Evolutionary conservation across 2,797 vertebrate species (phyloP).

Genomic region (Anas capensis): DNA sequence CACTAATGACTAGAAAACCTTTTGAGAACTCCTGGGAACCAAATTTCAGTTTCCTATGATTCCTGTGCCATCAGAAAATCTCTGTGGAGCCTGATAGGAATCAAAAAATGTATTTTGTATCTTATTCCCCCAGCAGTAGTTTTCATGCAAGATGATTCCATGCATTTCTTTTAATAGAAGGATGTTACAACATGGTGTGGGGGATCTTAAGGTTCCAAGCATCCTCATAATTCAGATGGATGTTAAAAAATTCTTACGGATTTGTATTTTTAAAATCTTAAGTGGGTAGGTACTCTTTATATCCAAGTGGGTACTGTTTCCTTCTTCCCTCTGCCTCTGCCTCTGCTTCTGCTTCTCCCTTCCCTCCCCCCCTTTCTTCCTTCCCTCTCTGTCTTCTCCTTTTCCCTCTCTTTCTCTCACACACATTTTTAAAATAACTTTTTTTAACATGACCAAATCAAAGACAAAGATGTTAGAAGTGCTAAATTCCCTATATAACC

Average conservation of each 20-base stretch:
- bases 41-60: not conserved
- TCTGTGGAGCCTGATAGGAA: not conserved
- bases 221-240: not conserved
- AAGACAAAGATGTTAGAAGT: not conserved
- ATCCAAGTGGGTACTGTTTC: not conserved
- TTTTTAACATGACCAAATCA: not conserved
- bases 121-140: not conserved
- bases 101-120: not conserved
- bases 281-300: not conserved
- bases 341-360: not conserved
- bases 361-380: not conserved
- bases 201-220: not conserved
- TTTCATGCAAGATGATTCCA: not conserved
- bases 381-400: not conserved
- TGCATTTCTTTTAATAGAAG: not conserved
- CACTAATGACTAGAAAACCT: not conserved
- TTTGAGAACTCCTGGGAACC: not conserved
- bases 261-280: not conserved
- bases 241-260: not conserved
- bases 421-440: not conserved
- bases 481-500: not conserved
- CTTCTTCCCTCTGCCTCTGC: not conserved
- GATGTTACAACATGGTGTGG: not conserved
- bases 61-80: not conserved
- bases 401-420: not conserved